phyloP scores from a whole-genome alignment of 1,140 invertebrate genomes.

The Drosophila aff. region DNA sequence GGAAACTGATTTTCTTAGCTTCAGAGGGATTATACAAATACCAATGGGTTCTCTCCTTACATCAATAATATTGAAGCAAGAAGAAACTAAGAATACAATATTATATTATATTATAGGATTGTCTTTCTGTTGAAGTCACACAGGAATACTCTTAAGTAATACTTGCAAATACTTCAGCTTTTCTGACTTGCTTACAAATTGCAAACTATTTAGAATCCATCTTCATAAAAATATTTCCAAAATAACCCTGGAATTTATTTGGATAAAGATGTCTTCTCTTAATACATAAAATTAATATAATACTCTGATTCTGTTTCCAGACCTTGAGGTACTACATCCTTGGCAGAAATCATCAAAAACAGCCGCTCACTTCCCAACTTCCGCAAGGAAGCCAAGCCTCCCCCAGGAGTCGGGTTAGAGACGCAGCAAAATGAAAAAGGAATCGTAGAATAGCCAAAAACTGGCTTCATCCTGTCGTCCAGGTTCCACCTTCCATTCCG shows the following conservation, averaged over 20 bases:
- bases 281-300: no score
- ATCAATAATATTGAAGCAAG: background rate
- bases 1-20: background rate
- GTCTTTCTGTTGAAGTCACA: background rate
- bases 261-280: background rate
- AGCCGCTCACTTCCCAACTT: conserved; percentile 15
- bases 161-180: background rate
- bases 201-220: no score
- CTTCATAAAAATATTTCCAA: background rate
- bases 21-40: background rate
- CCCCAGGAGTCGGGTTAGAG: conserved; percentile 9
- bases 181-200: no score
- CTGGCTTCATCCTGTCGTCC: conserved; percentile 17
- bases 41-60: no score
- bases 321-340: conserved; percentile 3
- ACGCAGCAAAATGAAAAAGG: conserved; percentile 2
- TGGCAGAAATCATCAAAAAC: conserved; percentile 25
- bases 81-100: background rate
- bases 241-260: background rate
- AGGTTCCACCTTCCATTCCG: conserved; percentile 17
- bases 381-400: conserved; percentile 19
- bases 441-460: conserved; percentile 39
- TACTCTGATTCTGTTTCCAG: no score
- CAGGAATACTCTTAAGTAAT: background rate
- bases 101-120: background rate